Percentiles rank a stretch among this genome's conserved stretches.
phyloP scores from a whole-genome alignment of 2,888 invertebrate genomes.

The Campaea margaritaria region DNA sequence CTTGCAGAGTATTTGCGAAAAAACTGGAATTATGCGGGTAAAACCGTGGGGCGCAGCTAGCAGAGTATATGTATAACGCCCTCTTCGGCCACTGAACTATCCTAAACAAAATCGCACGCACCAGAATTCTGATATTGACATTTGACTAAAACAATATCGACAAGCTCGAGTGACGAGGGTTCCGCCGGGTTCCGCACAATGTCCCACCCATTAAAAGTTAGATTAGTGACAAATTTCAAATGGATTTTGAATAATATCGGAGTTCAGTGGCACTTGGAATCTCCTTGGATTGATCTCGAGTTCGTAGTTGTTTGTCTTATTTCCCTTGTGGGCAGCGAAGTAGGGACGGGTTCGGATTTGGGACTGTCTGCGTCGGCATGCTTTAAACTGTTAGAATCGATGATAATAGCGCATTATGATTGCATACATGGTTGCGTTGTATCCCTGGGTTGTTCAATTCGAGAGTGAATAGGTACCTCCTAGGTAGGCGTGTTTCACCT shows the following conservation, averaged over 20 bases:
- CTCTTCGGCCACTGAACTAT: slow-evolving; percentile 3
- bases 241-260: slow-evolving; percentile 48
- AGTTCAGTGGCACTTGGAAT: slow-evolving; percentile 20
- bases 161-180: slow-evolving; percentile 53
- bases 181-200: slow-evolving; percentile 13
- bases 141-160: slow-evolving; percentile 47
- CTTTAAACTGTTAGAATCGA: background rate
- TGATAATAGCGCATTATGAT: too few relatives aligned
- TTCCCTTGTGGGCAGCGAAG: slow-evolving; percentile 10
- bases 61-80: too few relatives aligned
- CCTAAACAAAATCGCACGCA: slow-evolving; percentile 6
- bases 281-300: slow-evolving; percentile 24
- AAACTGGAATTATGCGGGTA: too few relatives aligned
- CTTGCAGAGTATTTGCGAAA: too few relatives aligned
- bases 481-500: too few relatives aligned
- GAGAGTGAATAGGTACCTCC: too few relatives aligned
- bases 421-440: too few relatives aligned
- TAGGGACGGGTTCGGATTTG: background rate
- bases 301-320: slow-evolving; percentile 28
- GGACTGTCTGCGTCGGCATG: background rate
- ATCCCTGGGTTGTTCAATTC: too few relatives aligned
- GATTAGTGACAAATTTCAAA: slow-evolving; percentile 58
- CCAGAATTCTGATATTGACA: slow-evolving; percentile 43
- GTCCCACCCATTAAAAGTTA: slow-evolving; percentile 57
- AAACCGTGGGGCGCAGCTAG: too few relatives aligned